Base-by-base conservation (phyloP, 2,113 vertebrate genomes). In the Uria aalge region DNA sequence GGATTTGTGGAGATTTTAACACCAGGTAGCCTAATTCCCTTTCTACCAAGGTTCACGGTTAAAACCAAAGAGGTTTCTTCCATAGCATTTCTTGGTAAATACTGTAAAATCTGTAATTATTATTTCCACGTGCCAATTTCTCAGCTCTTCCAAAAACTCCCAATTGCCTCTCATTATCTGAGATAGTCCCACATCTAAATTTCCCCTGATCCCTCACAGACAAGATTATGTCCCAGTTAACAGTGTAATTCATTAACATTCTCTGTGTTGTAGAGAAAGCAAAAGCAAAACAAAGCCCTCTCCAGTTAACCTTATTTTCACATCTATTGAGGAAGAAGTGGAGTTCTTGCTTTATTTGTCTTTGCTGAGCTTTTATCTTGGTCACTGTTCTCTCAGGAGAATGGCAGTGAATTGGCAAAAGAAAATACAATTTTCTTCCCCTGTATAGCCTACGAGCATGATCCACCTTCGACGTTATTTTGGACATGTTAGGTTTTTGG, bases 61-160 rank as follows among this genome's bases (percentile, higher is more conserved):
- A 87, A 95, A 95, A 91, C 77, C 80, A 74, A 88, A 87, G 64
- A 89, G 50, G 22, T 83, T 94, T 90, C 55, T 88, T 92, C 81
- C n/a, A 47, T 41, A 69, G 13, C 27, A 29, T 95, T 92, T 90
- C 69, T 93, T 74, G 13, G 90, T 93, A 97, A 98, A 96, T 96
- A 95, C 91, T 97, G 92, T 94, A 97, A 98, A 97, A 97, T 92
- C 95, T 90, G 62, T 97, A 97, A 97, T 96, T 97, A 97, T 97
- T 96, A 94, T 96, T 98, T 98, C 90, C 78, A 95, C 85, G 81
- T 93, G 94, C 83, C 96, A 97, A 59, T 94, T 96, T 95, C 73
- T 86, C 52, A 69, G 76, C 40, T 90, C 66, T 95, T 85, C 57
- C 67, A 69, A 92, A 92, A 96, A 95, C 90, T 97, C 96, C 94